Evolutionary conservation across 2,888 invertebrate species (phyloP).

Genomic region (Drosophila robusta): DNA sequence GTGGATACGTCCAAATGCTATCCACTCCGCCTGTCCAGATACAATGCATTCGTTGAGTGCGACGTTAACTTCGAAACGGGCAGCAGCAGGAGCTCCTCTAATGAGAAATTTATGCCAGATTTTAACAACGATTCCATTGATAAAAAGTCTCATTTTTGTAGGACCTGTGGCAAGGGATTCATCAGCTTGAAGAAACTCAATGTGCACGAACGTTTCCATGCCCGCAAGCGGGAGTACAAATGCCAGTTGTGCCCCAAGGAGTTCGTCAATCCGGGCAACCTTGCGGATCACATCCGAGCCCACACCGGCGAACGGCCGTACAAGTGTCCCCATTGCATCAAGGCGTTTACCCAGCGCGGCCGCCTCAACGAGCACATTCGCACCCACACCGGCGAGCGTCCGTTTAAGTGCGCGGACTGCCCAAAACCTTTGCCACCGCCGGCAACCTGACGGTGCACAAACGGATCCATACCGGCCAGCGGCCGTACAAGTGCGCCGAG

Average conservation of each 20-base stretch:
- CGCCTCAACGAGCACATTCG: constrained; percentile 86
- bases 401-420: constrained; percentile 86
- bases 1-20: neutral
- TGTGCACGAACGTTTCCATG: constrained; percentile 33
- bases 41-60: constrained; percentile 6
- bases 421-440: constrained; percentile 69
- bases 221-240: constrained; percentile 23
- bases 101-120: neutral
- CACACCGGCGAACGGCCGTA: constrained; percentile 86
- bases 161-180: constrained; percentile 82
- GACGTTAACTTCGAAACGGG: constrained; percentile 17
- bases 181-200: constrained; percentile 83
- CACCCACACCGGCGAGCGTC: constrained; percentile 86
- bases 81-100: neutral
- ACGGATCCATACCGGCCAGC: constrained; percentile 33
- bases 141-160: constrained; percentile 85
- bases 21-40: neutral
- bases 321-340: constrained; percentile 86
- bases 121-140: neutral
- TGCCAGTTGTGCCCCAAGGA: constrained; percentile 33
- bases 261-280: constrained; percentile 74
- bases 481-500: constrained; percentile 35
- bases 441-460: constrained; percentile 38
- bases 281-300: constrained; percentile 86
- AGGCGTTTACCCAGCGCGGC: constrained; percentile 86